Conservation (phyloP, 35 echinoderm and acorn worm species). For the Amphiura filiformis region DNA sequence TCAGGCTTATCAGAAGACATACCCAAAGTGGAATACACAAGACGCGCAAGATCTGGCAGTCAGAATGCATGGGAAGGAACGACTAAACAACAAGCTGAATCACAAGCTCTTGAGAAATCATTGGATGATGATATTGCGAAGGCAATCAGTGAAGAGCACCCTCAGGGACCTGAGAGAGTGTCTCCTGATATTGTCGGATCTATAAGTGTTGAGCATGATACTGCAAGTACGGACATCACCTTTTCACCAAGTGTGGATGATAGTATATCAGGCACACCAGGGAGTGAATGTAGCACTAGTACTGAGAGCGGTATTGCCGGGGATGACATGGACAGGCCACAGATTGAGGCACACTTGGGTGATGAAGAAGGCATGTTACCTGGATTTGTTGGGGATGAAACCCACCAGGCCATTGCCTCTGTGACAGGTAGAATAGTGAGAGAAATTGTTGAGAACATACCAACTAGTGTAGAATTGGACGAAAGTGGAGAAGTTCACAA, state of each 20-base stretch:
- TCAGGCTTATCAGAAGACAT: constrained; percentile 73
- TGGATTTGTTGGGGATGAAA: background rate
- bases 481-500: background rate
- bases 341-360: background rate
- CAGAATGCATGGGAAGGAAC: background rate
- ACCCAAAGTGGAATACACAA: constrained; percentile 8
- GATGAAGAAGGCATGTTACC: background rate
- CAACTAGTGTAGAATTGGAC: background rate
- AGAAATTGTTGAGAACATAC: background rate
- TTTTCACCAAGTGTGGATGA: background rate
- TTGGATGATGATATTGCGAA: constrained; percentile 93
- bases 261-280: background rate
- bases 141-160: constrained; percentile 76
- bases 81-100: constrained; percentile 33
- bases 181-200: background rate
- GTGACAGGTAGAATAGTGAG: background rate
- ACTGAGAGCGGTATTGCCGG: background rate
- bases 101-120: constrained; percentile 71
- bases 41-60: constrained; percentile 4
- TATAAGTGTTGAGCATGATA: background rate
- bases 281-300: background rate
- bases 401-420: background rate
- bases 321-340: background rate
- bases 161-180: background rate
- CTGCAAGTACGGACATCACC: background rate